phyloP scores from a whole-genome alignment of 1,140 invertebrate species.

The Asbolus verrucosus region DNA sequence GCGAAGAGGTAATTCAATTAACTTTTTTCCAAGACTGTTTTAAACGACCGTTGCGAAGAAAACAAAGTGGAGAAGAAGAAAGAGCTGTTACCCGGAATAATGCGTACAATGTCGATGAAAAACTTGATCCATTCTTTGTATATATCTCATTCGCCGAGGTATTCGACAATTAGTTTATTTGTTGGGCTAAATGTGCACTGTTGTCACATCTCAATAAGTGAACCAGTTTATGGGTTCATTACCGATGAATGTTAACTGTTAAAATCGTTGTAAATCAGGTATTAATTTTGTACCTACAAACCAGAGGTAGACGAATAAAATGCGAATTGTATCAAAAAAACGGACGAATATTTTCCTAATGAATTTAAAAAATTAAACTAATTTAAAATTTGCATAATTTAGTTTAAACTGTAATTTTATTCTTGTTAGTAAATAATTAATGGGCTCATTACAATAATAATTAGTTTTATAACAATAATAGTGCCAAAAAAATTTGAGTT shows the following conservation, averaged over 20 bases:
- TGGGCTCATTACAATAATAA: no score
- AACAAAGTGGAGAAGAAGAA: slow-evolving; percentile 9
- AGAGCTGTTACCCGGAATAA: slow-evolving; percentile 25
- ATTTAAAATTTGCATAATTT: no score
- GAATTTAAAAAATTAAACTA: no score
- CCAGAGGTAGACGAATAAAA: slow-evolving; percentile 15
- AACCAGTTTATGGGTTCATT: slow-evolving; percentile 37
- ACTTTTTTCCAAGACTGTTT: slow-evolving; percentile 21
- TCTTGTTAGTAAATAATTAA: no score
- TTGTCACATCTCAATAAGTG: slow-evolving; percentile 37
- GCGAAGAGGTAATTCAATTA: slow-evolving; percentile 37
- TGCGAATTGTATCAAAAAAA: no score
- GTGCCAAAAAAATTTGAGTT: no score
- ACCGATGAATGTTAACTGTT: slow-evolving; percentile 21
- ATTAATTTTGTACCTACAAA: slow-evolving; percentile 28
- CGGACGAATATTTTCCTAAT: no score
- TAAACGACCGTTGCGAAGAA: background rate
- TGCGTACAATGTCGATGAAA: slow-evolving; percentile 25
- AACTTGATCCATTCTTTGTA: slow-evolving; percentile 16
- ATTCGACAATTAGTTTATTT: slow-evolving; percentile 55
- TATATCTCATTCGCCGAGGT: slow-evolving; percentile 48
- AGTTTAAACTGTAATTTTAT: no score
- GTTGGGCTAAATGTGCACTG: slow-evolving; percentile 38
- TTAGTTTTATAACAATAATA: no score
- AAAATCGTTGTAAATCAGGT: background rate